Percentiles rank a stretch among this genome's conserved stretches.
Evolutionary conservation across 2,888 invertebrate genomes (phyloP).

Genomic region (Conops quadrifasciatus): DNA sequence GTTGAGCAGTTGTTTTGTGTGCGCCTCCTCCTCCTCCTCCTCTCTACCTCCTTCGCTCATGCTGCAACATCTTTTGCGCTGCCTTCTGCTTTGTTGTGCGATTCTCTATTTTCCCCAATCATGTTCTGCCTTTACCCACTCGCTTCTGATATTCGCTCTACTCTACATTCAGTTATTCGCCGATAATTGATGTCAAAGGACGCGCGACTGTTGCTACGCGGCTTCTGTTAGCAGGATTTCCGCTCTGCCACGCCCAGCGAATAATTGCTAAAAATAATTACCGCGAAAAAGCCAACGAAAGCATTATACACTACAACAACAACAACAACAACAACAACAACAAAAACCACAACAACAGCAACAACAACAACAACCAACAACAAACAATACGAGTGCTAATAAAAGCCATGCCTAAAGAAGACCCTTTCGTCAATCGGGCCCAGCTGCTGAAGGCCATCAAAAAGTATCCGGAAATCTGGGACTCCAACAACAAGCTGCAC

Average conservation of each 20-base stretch:
- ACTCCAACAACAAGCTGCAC: conserved; percentile 60
- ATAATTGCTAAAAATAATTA: neutral
- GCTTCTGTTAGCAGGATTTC: neutral
- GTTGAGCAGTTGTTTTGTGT: conserved; percentile 1
- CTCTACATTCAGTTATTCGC: conserved; percentile 64
- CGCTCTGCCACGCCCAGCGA: conserved; percentile 15
- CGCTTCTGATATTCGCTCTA: conserved; percentile 63
- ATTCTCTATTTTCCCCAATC: conserved; percentile 64
- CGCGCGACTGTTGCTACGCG: conserved; percentile 49
- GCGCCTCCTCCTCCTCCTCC: conserved; percentile 6
- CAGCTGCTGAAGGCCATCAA: conserved; percentile 60
- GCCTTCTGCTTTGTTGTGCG: conserved; percentile 44
- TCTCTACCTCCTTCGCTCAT: no score
- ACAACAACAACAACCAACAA: conserved; percentile 16
- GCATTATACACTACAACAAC: neutral
- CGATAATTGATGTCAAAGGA: conserved; percentile 65
- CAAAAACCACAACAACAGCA: neutral
- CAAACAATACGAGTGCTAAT: no score
- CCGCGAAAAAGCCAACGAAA: neutral
- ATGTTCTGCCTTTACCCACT: conserved; percentile 61
- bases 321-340: neutral
- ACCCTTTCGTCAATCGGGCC: conserved; percentile 61
- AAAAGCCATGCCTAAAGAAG: conserved; percentile 56
- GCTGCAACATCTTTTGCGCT: conserved; percentile 34
- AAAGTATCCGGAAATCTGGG: conserved; percentile 61